Percentiles rank a stretch among this genome's conserved stretches.
Conservation (phyloP, 1,140 invertebrate species). For the Hylaeus volcanicus region DNA sequence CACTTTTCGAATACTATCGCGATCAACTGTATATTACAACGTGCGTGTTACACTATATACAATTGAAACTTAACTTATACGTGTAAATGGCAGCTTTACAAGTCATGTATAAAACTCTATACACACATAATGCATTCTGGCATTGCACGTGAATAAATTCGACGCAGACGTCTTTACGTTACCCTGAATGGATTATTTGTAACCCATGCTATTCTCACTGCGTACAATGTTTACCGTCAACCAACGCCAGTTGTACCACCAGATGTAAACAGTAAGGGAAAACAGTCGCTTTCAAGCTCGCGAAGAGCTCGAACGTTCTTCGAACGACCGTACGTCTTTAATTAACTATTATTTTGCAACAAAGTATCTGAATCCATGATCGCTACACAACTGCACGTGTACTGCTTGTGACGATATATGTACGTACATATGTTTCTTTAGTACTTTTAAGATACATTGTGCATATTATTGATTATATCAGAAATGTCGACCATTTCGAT, state of each 20-base stretch:
- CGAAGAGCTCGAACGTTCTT: not conserved
- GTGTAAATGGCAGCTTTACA: constrained; percentile 63
- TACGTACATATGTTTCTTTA: not conserved
- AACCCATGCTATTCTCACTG: constrained; percentile 32
- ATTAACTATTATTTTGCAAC: not conserved
- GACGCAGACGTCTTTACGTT: not conserved
- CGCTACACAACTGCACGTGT: not conserved
- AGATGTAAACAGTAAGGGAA: not conserved
- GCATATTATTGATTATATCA: constrained; percentile 10
- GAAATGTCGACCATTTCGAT: constrained; percentile 2
- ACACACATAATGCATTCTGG: not conserved
- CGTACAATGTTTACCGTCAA: not conserved
- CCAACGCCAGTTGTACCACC: not conserved
- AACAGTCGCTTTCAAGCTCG: not conserved
- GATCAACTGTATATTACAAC: constrained; percentile 14
- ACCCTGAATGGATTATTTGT: constrained; percentile 59
- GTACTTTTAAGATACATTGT: constrained; percentile 28
- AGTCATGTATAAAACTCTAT: constrained; percentile 60
- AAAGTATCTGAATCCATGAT: not conserved
- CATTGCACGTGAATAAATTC: constrained; percentile 5
- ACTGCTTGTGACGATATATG: not conserved
- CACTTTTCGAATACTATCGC: not conserved
- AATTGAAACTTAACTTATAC: constrained; percentile 43
- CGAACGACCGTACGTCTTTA: not conserved
- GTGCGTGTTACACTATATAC: constrained; percentile 47